Conservation (phyloP, 2,113 vertebrate species). For the Gasterosteus nipponicus region DNA sequence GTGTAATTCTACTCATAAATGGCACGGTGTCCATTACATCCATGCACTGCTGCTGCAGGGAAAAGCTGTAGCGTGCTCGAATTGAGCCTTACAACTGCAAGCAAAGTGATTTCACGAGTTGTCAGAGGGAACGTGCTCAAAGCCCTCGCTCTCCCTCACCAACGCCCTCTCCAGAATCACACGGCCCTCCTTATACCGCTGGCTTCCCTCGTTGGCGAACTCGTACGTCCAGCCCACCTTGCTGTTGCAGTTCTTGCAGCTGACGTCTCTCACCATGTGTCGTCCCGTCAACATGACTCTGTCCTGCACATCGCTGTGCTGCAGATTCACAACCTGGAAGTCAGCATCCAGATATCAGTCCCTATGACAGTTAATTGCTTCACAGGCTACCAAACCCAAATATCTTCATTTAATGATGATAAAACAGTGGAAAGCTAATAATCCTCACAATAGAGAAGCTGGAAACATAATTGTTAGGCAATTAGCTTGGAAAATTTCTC, state of each 20-base stretch:
- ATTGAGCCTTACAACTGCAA: background rate
- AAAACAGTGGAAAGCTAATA: background rate
- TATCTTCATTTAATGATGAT: background rate
- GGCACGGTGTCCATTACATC: constrained; percentile 30
- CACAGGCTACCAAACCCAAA: background rate
- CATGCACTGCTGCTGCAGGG: constrained; percentile 43
- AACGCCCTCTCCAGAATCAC: constrained; percentile 96
- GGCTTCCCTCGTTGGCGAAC: constrained; percentile 97
- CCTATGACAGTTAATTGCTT: background rate
- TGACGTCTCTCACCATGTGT: constrained; percentile 98
- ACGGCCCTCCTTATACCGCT: constrained; percentile 97
- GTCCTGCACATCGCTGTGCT: constrained; percentile 98
- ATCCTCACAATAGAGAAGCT: background rate
- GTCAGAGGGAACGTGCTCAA: constrained; percentile 89
- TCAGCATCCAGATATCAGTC: background rate
- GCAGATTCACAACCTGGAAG: constrained; percentile 94
- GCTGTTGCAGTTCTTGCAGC: constrained; percentile 99
- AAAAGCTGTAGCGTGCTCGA: constrained; percentile 13
- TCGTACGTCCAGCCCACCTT: constrained; percentile 99
- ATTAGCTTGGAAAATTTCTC: background rate
- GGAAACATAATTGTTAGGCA: background rate
- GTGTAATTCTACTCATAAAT: constrained; percentile 41
- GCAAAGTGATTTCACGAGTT: constrained; percentile 83
- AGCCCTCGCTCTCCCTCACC: constrained; percentile 96
- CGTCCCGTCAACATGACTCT: constrained; percentile 97